A percentile compares a stretch with the other conserved stretches of the same genome.
Conservation (phyloP, 1,140 invertebrate species). For the Potamilus streckersoni region DNA sequence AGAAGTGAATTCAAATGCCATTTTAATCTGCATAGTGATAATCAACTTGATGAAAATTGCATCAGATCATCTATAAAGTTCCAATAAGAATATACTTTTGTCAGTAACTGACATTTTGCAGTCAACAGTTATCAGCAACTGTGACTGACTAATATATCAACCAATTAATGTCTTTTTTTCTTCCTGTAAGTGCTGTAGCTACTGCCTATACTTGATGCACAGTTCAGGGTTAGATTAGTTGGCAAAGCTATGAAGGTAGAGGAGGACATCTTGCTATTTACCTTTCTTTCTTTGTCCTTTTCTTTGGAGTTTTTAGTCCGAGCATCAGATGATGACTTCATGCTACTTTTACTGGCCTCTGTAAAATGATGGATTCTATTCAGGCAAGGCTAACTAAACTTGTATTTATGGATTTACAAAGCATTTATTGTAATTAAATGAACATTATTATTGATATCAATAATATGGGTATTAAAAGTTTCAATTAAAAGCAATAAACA, state of each 20-base stretch:
- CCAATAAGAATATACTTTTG: too few species aligned
- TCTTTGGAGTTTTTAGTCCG: slow-evolving; percentile 38
- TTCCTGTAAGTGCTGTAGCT: slow-evolving; percentile 56
- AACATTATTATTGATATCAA: not conserved
- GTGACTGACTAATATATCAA: too few species aligned
- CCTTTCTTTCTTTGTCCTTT: slow-evolving; percentile 35
- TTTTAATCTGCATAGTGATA: too few species aligned
- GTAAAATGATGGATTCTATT: not conserved
- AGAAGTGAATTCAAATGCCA: too few species aligned
- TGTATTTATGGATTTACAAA: too few species aligned
- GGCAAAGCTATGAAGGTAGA: not conserved
- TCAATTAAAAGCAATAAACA: not conserved
- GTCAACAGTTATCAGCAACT: too few species aligned
- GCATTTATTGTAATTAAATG: not conserved
- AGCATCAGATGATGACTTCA: slow-evolving; percentile 40
- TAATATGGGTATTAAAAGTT: not conserved
- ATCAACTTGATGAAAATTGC: too few species aligned
- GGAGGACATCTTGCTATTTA: slow-evolving; percentile 38
- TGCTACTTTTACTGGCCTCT: slow-evolving; percentile 43
- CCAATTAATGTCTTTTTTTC: slow-evolving; percentile 4
- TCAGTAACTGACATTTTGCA: slow-evolving; percentile 1
- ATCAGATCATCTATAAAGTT: too few species aligned
- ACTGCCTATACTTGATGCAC: slow-evolving; percentile 38
- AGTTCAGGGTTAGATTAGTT: too few species aligned
- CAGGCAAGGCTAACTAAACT: too few species aligned